Evolutionary conservation across 2,888 invertebrate species (phyloP), one percentile per base, ranked within the genome.

Genomic region (Yponomeuta plumbellus): DNA sequence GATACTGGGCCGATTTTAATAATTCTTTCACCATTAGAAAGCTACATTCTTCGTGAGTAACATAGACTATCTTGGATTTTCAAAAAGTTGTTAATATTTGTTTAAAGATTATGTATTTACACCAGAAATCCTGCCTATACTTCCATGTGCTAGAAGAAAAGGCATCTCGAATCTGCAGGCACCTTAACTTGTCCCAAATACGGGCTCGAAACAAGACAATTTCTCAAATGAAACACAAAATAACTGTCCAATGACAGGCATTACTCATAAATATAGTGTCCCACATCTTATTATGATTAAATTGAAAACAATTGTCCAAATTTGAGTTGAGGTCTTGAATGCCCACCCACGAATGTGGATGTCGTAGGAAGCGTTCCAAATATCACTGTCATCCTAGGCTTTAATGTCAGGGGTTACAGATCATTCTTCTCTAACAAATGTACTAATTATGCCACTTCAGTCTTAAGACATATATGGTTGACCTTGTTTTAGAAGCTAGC

Each of bases 251-350:
- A 17, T 52, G 44, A 52, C 44, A 52, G 17, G 17, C 44, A 52
- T 52, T 52, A 52, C 44, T 52, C 44, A 52, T 52, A 3, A 4
- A 52, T 17, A 17, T 13, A 17, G 44, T 52, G 44, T 52, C 44
- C 44, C 44, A 52, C 44, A 52, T 52, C 44, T 52, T 52, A 52
- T 17, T 52, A 52, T 52, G 44, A 52, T 52, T 59, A 59, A 73
- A 79, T 80, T 76, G 44, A 80, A 73, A 74, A 72, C 76, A 79
- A 84, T 84, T 81, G 81, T 78, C 78, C 76, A 80, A 81, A 83
- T 79, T 76, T 74, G 75, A 74, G 71, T 21, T 22, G 59, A 59
- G 59, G 20, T 22, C 59, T 59, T 22, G 23, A n/a, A 21, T 44
- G 22, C 44, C 52, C 20, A 61, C 62, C 61, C 62, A 26, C 44